Base-by-base conservation (phyloP, 2,888 invertebrate genomes). In the Lysandra coridon region DNA sequence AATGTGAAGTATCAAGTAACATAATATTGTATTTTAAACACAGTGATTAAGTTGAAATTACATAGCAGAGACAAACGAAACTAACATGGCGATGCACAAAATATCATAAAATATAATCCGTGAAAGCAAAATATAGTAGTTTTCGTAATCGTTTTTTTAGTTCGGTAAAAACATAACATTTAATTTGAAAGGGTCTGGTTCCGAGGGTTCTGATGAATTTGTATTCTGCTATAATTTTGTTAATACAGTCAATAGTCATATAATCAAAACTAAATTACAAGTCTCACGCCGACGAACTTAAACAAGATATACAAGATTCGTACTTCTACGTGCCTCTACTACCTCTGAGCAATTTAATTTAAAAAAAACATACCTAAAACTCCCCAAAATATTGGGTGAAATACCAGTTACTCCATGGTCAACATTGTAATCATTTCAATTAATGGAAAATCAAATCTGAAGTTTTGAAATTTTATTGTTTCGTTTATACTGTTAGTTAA, bases 191-290 rank as follows among this genome's bases (percentile, higher is more conserved):
- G 53, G 53, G 75, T 76, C 44, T 53, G 76, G 76, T 84, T 84
- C 85, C 84, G 84, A 85, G 30, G 76, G 76, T 84, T 84, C 85
- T 84, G 84, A 85, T 86, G 85, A 88, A 89, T 89, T 88, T 86
- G 86, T 88, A 87, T 88, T 87, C 87, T 85, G 85, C 84, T 86
- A 85, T 69, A 69, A 69, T 89, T 89, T 86, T 85, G 88, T 87
- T 92, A 90, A 92, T 91, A 89, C 87, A 23, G 23, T 23, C 23
- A 23, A 23, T 23, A 23, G 23, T 23, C 23, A 23, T 23, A 23
- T 23, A 23, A 91, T 92, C 92, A 90, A 88, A 88, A 88, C 85
- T 83, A 91, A 91, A 92, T 92, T 91, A 91, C 87, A 91, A 88
- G 85, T 84, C 85, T 81, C 83, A 84, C 82, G 86, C 88, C 89